phyloP scores from a whole-genome alignment of 1,140 invertebrate species.

The Drosophila elegans region DNA sequence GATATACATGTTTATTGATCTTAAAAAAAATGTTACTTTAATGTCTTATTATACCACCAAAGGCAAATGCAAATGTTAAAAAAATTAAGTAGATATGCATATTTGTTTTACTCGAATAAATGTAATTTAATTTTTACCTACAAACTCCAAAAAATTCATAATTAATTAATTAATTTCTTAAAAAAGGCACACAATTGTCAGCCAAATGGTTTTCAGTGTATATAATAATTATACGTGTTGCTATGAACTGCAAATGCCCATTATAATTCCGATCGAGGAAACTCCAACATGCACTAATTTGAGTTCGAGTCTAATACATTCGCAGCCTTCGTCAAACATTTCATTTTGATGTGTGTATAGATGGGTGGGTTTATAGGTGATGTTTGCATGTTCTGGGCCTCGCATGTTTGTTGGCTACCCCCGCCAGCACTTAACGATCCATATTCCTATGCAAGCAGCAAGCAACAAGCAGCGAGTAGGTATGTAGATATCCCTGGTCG shows the following conservation, averaged over 20 bases:
- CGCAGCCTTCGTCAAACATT: slow-evolving; percentile 56
- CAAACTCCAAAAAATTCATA: no score
- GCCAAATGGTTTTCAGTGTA: neutral
- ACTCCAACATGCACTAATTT: slow-evolving; percentile 38
- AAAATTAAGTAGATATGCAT: no score
- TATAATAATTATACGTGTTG: slow-evolving; percentile 16
- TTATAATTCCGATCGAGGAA: slow-evolving; percentile 30
- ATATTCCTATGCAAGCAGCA: slow-evolving; percentile 21
- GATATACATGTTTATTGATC: no score
- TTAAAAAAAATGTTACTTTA: no score
- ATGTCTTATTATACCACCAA: no score
- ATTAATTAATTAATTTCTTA: no score
- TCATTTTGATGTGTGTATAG: slow-evolving; percentile 37
- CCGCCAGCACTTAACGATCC: slow-evolving; percentile 35
- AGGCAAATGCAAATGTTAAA: no score
- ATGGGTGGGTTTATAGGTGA: slow-evolving; percentile 26
- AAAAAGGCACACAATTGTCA: no score
- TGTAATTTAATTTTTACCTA: no score
- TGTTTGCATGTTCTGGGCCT: slow-evolving; percentile 57
- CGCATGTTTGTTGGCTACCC: slow-evolving; percentile 46
- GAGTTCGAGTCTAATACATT: slow-evolving; percentile 14
- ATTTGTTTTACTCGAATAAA: no score
- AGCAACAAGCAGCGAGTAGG: neutral
- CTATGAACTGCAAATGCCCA: slow-evolving; percentile 15
- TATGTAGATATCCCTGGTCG: slow-evolving; percentile 17